Percentiles rank a stretch among this genome's conserved stretches.
Conservation (phyloP, 2,888 invertebrate genomes). For the Polydrusus cervinus region DNA sequence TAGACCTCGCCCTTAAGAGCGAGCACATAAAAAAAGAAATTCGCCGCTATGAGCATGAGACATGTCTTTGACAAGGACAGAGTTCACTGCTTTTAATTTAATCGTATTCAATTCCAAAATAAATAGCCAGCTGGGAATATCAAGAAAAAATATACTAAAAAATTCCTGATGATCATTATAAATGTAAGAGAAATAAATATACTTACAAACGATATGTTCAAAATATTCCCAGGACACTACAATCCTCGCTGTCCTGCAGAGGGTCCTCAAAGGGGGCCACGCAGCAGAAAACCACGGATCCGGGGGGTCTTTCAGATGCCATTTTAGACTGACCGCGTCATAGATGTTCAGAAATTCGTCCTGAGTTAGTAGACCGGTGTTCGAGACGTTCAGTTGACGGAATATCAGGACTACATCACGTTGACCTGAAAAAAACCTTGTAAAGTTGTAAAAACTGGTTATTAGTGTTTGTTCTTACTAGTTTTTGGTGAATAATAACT, state of each 20-base stretch:
- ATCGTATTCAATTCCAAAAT: too few species aligned
- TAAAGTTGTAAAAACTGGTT: too few species aligned
- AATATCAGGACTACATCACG: slow-evolving; percentile 87
- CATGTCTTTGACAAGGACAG: too few species aligned
- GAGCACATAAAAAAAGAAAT: too few species aligned
- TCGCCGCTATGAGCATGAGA: too few species aligned
- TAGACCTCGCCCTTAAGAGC: too few species aligned
- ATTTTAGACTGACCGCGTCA: slow-evolving; percentile 82
- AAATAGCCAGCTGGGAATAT: too few species aligned
- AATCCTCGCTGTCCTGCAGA: slow-evolving; percentile 76
- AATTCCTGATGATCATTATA: too few species aligned
- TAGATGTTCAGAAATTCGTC: slow-evolving; percentile 84
- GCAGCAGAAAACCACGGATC: slow-evolving; percentile 84
- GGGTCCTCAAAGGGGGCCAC: slow-evolving; percentile 76
- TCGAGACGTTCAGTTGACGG: slow-evolving; percentile 82
- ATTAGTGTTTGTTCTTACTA: slow-evolving; percentile 70
- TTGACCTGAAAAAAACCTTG: slow-evolving; percentile 71
- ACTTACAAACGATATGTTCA: slow-evolving; percentile 82
- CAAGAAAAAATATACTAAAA: too few species aligned
- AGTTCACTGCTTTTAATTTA: too few species aligned
- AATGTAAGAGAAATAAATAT: too few species aligned
- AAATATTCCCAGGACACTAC: slow-evolving; percentile 84
- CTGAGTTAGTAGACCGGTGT: slow-evolving; percentile 78
- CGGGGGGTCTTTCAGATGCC: slow-evolving; percentile 81
- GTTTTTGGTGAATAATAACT: slow-evolving; percentile 84